Evolutionary conservation across 2,797 vertebrate genomes (phyloP).

Genomic region (Pangasius sanitwongsei): DNA sequence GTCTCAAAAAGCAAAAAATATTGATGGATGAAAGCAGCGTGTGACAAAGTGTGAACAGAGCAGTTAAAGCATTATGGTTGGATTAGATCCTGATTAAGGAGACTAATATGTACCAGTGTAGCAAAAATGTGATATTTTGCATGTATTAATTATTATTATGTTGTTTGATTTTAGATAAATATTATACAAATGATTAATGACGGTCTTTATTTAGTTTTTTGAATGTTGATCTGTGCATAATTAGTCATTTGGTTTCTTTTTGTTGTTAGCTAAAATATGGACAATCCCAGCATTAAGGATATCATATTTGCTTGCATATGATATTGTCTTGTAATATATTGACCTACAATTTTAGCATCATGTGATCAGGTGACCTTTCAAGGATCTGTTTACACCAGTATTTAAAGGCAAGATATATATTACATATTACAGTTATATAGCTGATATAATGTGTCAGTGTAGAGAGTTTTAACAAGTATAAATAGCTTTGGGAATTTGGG

Average conservation of each 20-base stretch:
- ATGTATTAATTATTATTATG: neutral
- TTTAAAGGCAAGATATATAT: neutral
- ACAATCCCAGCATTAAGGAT: neutral
- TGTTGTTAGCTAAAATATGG: neutral
- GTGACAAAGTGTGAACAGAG: neutral
- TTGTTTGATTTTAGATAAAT: neutral
- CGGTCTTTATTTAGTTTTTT: neutral
- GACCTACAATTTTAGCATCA: neutral
- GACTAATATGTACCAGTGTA: neutral
- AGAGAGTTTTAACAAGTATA: neutral
- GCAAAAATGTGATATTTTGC: neutral
- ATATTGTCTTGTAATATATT: neutral
- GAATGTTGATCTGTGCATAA: neutral
- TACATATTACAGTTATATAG: neutral
- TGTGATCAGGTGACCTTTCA: neutral
- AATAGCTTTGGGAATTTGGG: neutral
- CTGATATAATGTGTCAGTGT: neutral
- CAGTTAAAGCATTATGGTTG: neutral
- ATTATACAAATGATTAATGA: neutral
- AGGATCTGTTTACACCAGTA: neutral
- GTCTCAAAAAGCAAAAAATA: neutral
- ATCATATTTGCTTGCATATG: neutral
- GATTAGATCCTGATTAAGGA: neutral
- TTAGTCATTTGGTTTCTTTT: neutral
- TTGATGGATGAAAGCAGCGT: neutral